Base-by-base conservation (phyloP, 2,797 vertebrate species). In the Acrossocheilus wenchowensis region DNA sequence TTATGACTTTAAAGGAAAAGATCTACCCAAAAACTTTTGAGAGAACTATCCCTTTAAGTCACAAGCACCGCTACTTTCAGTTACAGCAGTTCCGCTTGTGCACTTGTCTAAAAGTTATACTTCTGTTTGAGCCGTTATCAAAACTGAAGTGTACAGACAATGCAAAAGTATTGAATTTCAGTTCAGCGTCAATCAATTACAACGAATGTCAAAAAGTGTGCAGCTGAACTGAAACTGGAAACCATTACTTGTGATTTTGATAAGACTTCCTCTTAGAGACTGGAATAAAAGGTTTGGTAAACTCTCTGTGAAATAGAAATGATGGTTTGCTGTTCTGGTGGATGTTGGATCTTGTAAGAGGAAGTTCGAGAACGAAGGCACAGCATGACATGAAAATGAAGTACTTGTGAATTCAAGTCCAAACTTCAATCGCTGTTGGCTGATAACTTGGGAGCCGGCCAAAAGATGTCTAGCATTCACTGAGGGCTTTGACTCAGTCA, bases 261-360 rank as follows among this genome's bases (percentile, higher is more conserved):
- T 57, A n/a, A 85, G 81, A 88, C 48, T 57, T 64, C 45, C 52
- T 68, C 48, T 50, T n/a, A 86, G 57, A 86, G n/a, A 68, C 69
- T 26, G 14, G 66, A 68, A 82, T 48, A 41, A 52, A 50, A 69
- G 54, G 34, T 66, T 52, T 81, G 79, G 66, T 83, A 36, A 68
- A 26, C 39, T 62, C 41, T 21, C 54, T 68, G 62, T 78, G 72
- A 88, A 83, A 86, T 88, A 81, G 77, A 88, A 88, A 88, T 26
- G 30, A 50, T 66, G 77, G 71, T 82, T 84, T 74, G 19, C 64
- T 34, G 11, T 77, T 81, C 60, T 89, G 75, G 50, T 73, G 34
- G 23, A 52, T 84, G 11, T 19, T 82, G n/a, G 19, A 52, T 77
- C 66, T 39, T 72, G 12, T 71, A 30, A 52, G 39, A 23, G 41